Conservation (phyloP, 2,888 invertebrate genomes). For the Trissoscelio sp. region DNA sequence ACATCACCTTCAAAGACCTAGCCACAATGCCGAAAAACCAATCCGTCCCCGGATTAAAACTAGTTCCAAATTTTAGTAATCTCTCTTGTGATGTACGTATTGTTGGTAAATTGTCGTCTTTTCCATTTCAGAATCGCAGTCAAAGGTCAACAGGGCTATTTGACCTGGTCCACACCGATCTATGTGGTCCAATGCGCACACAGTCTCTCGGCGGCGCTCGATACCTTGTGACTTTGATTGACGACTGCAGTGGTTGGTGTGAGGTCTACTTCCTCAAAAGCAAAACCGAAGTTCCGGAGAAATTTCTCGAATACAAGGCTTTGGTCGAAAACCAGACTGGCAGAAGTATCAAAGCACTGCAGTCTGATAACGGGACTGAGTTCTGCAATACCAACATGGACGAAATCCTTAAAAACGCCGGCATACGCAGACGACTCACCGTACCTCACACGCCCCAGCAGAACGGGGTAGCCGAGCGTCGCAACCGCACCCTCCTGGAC, state of each 20-base stretch:
- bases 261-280: slow-evolving; percentile 1
- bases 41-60: slow-evolving; percentile 1
- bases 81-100: slow-evolving; percentile 2
- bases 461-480: no score
- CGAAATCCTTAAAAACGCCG: no score
- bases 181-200: slow-evolving; percentile 17
- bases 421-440: no score
- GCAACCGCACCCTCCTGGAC: no score
- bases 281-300: background rate
- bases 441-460: no score
- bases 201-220: slow-evolving; percentile 6
- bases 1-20: slow-evolving; percentile 54
- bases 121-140: background rate
- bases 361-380: slow-evolving; percentile 64
- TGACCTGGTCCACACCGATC: slow-evolving; percentile 12
- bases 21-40: background rate
- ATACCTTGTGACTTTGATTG: slow-evolving; percentile 14
- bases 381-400: no score
- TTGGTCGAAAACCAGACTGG: slow-evolving; percentile 46
- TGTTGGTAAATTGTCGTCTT: background rate
- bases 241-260: slow-evolving; percentile 14
- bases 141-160: background rate
- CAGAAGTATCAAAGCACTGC: slow-evolving; percentile 38
- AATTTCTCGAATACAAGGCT: slow-evolving; percentile 6
- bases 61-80: background rate